These are phyloP conservation scores for Dasysyrphus tricinctus DNA, from an alignment of 2,888 invertebrate genomes.

Conservation along the genomic window DNA sequence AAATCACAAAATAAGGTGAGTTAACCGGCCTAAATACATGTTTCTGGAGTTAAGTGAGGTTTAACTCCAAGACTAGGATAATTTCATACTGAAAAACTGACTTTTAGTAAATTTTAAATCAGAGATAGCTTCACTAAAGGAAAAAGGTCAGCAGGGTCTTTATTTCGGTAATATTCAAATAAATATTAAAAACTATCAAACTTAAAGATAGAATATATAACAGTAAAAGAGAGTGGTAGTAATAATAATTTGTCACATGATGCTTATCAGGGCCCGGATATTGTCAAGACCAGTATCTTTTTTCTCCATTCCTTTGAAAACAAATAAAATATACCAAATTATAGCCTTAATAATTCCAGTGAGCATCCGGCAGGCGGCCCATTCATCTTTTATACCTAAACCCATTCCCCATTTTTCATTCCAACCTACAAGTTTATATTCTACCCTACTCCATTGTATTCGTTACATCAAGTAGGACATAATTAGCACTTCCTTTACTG, in stretches of 20 bases:
- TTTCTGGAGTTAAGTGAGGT: too few species aligned
- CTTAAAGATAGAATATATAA: neutral
- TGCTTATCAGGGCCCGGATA: neutral
- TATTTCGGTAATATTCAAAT: neutral
- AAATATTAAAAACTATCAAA: neutral
- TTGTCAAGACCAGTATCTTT: neutral
- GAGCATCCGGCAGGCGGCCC: neutral
- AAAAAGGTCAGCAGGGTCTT: neutral
- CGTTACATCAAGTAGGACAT: slow-evolving; percentile 79
- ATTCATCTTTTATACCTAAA: neutral
- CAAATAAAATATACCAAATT: slow-evolving; percentile 22
- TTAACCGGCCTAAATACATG: too few species aligned
- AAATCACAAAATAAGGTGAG: too few species aligned
- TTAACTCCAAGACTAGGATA: too few species aligned
- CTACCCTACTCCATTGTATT: slow-evolving; percentile 70
- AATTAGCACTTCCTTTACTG: slow-evolving; percentile 75
- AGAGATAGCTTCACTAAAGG: neutral
- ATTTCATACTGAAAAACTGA: too few species aligned
- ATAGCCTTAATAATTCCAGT: neutral
- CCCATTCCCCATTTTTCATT: neutral
- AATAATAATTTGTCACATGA: neutral
- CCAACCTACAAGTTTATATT: too few species aligned
- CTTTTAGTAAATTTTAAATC: neutral
- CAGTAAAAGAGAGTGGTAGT: too few species aligned
- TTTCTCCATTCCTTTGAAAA: neutral